phyloP scores from a whole-genome alignment of 2,797 vertebrate species.

The Mus caroli region DNA sequence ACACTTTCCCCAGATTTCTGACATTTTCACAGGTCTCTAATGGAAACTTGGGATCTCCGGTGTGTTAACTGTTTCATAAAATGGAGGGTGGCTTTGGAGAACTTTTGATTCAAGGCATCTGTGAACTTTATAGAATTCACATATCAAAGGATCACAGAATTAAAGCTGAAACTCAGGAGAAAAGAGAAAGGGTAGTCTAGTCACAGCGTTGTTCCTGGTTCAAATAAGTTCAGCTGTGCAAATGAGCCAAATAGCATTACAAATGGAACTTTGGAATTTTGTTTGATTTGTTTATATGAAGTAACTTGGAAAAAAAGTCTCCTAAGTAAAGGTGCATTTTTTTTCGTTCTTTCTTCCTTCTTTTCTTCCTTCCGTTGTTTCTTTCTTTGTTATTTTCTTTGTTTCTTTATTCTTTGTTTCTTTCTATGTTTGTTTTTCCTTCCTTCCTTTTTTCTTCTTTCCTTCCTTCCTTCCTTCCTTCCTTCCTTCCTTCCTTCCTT shows the following conservation, averaged over 20 bases:
- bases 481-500: background rate
- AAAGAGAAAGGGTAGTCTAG: background rate
- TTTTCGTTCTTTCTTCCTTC: background rate
- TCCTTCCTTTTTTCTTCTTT: fast-evolving
- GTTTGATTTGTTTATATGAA: slow-evolving; percentile 48
- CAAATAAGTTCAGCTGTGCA: background rate
- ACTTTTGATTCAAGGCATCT: background rate
- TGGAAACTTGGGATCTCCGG: background rate
- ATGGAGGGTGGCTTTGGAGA: background rate
- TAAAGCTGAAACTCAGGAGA: slow-evolving; percentile 39
- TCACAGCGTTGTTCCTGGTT: background rate
- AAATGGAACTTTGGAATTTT: slow-evolving; percentile 46
- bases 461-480: background rate
- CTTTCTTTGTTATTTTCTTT: background rate
- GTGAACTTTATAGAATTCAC: slow-evolving; percentile 9
- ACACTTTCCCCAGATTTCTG: slow-evolving; percentile 64
- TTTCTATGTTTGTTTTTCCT: background rate
- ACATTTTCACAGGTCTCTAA: slow-evolving; percentile 39
- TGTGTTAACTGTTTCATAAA: background rate
- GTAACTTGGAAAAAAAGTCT: slow-evolving; percentile 23
- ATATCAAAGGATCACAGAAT: background rate
- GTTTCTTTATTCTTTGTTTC: background rate
- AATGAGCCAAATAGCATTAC: background rate
- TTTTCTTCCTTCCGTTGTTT: background rate
- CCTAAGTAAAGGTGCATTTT: background rate